These are phyloP conservation scores for Apodemia hepburni DNA, from an alignment of 2,888 invertebrate genomes.

Conservation along the genomic window DNA sequence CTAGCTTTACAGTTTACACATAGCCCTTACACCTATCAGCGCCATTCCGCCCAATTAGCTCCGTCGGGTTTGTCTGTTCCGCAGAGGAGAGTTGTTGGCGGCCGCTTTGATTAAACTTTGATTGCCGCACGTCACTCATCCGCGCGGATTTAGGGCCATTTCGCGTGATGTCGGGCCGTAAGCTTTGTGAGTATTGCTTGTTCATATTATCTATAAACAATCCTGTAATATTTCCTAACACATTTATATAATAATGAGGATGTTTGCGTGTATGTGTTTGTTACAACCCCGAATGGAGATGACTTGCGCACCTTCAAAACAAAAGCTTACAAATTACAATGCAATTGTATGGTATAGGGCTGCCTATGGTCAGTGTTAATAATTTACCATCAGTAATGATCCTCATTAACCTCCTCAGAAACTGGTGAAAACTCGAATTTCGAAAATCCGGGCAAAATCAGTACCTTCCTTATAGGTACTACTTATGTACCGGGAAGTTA, in stretches of 20 bases:
- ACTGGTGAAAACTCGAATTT: too few species aligned
- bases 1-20: slow-evolving; percentile 23
- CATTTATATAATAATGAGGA: not conserved
- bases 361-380: too few species aligned
- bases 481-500: too few species aligned
- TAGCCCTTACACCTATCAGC: slow-evolving; percentile 28
- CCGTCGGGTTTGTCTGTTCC: slow-evolving; percentile 51
- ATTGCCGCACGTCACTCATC: slow-evolving; percentile 68
- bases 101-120: slow-evolving; percentile 74
- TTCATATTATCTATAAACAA: slow-evolving; percentile 2
- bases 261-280: not conserved
- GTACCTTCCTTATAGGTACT: too few species aligned
- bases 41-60: slow-evolving; percentile 73
- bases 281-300: not conserved
- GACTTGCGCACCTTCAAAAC: too few species aligned
- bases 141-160: slow-evolving; percentile 41
- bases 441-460: too few species aligned
- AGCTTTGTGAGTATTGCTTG: slow-evolving; percentile 23
- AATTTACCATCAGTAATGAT: too few species aligned
- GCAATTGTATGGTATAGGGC: too few species aligned
- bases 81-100: slow-evolving; percentile 51
- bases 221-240: not conserved
- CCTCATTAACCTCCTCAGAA: too few species aligned
- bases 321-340: too few species aligned
- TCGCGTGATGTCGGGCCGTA: slow-evolving; percentile 49